phyloP scores from a whole-genome alignment of 2,888 invertebrate genomes.

The Arenicola marina region DNA sequence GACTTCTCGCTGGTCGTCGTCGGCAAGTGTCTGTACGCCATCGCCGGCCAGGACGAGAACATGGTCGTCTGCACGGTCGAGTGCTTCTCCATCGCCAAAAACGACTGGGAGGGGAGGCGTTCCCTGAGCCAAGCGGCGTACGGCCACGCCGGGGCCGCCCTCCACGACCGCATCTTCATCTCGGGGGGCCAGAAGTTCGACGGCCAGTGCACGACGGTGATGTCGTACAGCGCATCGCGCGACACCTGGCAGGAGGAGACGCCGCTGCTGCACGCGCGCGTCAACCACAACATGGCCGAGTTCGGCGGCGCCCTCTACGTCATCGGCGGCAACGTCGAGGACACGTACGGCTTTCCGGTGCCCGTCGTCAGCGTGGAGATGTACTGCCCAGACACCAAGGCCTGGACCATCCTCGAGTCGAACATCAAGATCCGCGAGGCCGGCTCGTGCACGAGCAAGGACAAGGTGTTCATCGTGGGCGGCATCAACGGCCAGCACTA shows the following conservation, averaged over 20 bases:
- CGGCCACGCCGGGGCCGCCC: constrained; percentile 54
- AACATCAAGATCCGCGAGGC: constrained; percentile 55
- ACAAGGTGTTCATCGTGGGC: constrained; percentile 55
- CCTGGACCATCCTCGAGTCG: constrained; percentile 52
- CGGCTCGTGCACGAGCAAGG: constrained; percentile 48
- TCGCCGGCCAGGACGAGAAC: constrained; percentile 59
- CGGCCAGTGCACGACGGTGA: constrained; percentile 51
- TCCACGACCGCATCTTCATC: constrained; percentile 47
- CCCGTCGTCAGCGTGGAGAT: constrained; percentile 53
- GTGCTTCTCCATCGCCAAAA: constrained; percentile 49
- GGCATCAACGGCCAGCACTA: constrained; percentile 57
- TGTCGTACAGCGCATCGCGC: constrained; percentile 44
- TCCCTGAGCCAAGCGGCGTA: constrained; percentile 52
- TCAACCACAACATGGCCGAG: constrained; percentile 53
- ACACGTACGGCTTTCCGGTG: constrained; percentile 55
- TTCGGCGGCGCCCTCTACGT: constrained; percentile 44
- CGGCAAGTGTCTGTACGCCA: constrained; percentile 46
- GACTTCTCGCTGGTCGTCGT: constrained; percentile 53
- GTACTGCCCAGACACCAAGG: constrained; percentile 38
- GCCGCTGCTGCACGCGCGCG: constrained; percentile 47
- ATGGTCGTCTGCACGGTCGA: constrained; percentile 59
- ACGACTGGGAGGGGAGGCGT: constrained; percentile 55
- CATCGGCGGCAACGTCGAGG: constrained; percentile 57
- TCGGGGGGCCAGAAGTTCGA: constrained; percentile 58
- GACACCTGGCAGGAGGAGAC: constrained; percentile 53